Conservation (phyloP, 2,797 vertebrate species). For the Rhynchotus rufescens region DNA sequence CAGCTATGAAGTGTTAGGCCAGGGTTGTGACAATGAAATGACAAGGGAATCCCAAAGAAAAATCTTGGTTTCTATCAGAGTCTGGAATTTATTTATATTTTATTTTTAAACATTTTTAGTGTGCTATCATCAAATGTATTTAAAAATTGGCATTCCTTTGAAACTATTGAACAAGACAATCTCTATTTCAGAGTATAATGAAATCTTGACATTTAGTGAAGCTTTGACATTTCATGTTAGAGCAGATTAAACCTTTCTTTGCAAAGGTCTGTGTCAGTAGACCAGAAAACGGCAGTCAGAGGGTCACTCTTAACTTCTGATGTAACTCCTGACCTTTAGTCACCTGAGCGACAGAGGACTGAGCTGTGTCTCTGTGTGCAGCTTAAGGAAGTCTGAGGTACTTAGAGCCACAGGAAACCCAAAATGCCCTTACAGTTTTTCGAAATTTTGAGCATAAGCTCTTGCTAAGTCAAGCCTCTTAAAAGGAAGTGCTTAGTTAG, state of each 20-base stretch:
- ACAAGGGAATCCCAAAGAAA: not conserved
- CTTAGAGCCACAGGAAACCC: not conserved
- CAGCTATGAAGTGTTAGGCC: not conserved
- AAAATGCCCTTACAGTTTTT: rapidly evolving
- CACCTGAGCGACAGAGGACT: not conserved
- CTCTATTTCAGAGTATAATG: not conserved
- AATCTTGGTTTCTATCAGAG: not conserved
- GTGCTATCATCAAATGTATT: not conserved
- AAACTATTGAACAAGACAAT: not conserved
- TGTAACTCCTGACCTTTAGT: not conserved
- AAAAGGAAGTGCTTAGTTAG: not conserved
- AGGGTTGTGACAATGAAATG: not conserved
- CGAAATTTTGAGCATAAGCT: not conserved
- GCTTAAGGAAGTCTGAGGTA: not conserved
- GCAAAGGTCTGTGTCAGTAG: slow-evolving; percentile 30
- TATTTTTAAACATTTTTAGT: too few species aligned
- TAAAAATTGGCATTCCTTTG: not conserved
- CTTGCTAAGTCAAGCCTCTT: rapidly evolving
- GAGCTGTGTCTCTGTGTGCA: not conserved
- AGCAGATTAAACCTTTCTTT: not conserved
- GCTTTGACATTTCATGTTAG: slow-evolving; percentile 58
- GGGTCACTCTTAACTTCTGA: slow-evolving; percentile 23
- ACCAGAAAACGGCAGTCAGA: not conserved
- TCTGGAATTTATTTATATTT: not conserved
- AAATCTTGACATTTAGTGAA: slow-evolving; percentile 48